Evolutionary conservation across 2,113 vertebrate species (phyloP).

Genomic region (Mohoua ochrocephala): DNA sequence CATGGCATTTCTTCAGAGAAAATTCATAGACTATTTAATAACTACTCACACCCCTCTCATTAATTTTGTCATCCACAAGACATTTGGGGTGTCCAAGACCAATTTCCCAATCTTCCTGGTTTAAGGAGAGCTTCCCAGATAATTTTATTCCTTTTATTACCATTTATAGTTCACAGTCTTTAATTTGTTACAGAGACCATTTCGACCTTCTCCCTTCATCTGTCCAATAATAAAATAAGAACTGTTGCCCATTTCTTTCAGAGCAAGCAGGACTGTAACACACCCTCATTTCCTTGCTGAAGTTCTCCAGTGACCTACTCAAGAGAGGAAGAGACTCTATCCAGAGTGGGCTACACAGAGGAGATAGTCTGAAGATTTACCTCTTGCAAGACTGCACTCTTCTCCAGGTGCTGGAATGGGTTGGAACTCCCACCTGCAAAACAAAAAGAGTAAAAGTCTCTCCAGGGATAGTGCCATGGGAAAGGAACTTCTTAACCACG

Average conservation of each 20-base stretch:
- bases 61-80: neutral
- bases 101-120: neutral
- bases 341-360: neutral
- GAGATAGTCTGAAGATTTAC: slow-evolving; percentile 41
- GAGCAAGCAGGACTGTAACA: neutral
- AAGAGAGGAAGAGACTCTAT: neutral
- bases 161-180: neutral
- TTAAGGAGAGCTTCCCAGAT: neutral
- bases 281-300: neutral
- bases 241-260: neutral
- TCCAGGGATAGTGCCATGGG: neutral
- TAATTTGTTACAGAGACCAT: neutral
- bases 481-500: neutral
- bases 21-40: neutral
- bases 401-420: slow-evolving; percentile 81
- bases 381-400: slow-evolving; percentile 82
- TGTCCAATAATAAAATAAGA: neutral
- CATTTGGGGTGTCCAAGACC: neutral
- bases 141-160: neutral
- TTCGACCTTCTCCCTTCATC: neutral
- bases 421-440: slow-evolving; percentile 76
- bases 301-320: neutral
- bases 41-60: neutral
- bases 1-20: neutral
- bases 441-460: neutral